A percentile compares a stretch with the other conserved stretches of the same genome.
These are phyloP conservation scores for Lepidostoma basale DNA, from an alignment of 1,140 invertebrate species.

Conservation along the genomic window DNA sequence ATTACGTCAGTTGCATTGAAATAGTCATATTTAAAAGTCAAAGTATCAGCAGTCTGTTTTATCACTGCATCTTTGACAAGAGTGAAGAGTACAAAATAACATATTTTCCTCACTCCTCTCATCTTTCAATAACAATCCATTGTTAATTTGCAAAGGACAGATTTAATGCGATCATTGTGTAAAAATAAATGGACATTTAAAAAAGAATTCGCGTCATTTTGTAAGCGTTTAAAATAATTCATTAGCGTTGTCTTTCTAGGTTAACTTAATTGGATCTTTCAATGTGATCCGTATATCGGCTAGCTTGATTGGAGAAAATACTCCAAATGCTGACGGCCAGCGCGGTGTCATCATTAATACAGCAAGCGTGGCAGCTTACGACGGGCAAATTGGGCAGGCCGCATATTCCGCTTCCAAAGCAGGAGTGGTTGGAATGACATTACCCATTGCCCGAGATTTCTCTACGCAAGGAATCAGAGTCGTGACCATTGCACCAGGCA, in stretches of 20 bases:
- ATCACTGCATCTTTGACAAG: too few species aligned
- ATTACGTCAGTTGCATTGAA: too few species aligned
- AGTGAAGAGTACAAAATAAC: too few species aligned
- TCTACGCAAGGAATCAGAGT: slow-evolving; percentile 77
- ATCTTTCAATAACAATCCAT: too few species aligned
- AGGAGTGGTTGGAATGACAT: slow-evolving; percentile 88
- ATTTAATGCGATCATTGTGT: too few species aligned
- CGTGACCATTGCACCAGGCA: slow-evolving; percentile 87
- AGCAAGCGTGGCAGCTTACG: slow-evolving; percentile 92
- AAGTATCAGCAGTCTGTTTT: too few species aligned
- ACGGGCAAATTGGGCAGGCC: slow-evolving; percentile 95
- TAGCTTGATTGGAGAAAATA: slow-evolving; percentile 83
- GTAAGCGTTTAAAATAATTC: too few species aligned
- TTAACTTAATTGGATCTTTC: slow-evolving; percentile 93
- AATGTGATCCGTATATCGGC: slow-evolving; percentile 87
- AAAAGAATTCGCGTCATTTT: too few species aligned
- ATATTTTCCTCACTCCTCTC: too few species aligned
- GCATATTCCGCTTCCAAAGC: slow-evolving; percentile 91
- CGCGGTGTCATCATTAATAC: slow-evolving; percentile 96
- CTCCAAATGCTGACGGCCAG: slow-evolving; percentile 79
- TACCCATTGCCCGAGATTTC: slow-evolving; percentile 92
- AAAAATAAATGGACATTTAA: too few species aligned
- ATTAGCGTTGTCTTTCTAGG: slow-evolving; percentile 53
- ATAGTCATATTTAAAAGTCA: too few species aligned
- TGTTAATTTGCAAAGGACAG: too few species aligned